Evolutionary conservation across 2,797 vertebrate species (phyloP).

Genomic region (Microchirus variegatus): DNA sequence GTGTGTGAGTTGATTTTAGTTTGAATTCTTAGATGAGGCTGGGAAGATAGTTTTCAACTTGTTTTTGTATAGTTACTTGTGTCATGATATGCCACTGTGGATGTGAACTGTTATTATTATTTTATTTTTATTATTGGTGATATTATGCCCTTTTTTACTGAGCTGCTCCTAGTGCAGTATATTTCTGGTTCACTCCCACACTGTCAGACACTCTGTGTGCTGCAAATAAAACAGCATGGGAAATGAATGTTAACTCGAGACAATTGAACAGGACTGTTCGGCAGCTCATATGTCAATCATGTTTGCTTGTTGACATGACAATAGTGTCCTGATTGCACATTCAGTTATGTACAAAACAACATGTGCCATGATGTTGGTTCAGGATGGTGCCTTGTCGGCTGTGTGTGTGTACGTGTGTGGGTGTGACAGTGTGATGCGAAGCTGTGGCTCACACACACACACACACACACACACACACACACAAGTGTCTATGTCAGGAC

Average conservation of each 20-base stretch:
- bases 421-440: conserved; percentile 34
- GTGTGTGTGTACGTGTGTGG: conserved; percentile 22
- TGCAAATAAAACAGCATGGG: too few species aligned
- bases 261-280: conserved; percentile 15
- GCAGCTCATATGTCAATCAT: conserved; percentile 27
- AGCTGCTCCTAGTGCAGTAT: too few species aligned
- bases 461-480: conserved; percentile 77
- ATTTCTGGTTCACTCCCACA: too few species aligned
- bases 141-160: too few species aligned
- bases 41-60: too few species aligned
- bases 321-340: conserved; percentile 66
- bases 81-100: too few species aligned
- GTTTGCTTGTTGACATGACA: conserved; percentile 41
- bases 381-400: conserved; percentile 70
- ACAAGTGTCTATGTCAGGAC: conserved; percentile 69
- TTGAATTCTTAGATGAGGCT: conserved; percentile 18
- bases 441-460: conserved; percentile 72
- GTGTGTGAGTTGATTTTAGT: not conserved
- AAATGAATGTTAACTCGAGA: too few species aligned
- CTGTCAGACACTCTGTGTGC: too few species aligned
- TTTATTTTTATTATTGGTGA: too few species aligned
- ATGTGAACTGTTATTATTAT: too few species aligned
- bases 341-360: conserved; percentile 60
- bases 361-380: conserved; percentile 68
- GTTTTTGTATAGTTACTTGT: too few species aligned